Percentiles rank a stretch among this genome's conserved stretches.
Conservation (phyloP, 2,797 vertebrate genomes). For the Poeciliopsis gracilis region DNA sequence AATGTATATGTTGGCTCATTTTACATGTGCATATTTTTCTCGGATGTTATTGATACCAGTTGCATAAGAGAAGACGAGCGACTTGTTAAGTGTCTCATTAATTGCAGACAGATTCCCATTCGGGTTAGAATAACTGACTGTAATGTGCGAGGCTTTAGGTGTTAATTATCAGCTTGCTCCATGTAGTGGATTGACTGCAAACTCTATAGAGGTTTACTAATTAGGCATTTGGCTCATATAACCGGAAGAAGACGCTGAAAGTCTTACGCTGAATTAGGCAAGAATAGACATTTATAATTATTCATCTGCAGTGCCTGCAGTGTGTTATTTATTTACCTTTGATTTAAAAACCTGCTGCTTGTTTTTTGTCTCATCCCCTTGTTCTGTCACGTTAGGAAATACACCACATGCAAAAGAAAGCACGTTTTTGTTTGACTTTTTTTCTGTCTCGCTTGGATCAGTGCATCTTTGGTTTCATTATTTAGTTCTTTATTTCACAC, state of each 20-base stretch:
- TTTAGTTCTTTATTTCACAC: no score
- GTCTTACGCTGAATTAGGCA: slow-evolving; percentile 19
- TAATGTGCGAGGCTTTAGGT: slow-evolving; percentile 10
- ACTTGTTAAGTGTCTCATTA: slow-evolving; percentile 15
- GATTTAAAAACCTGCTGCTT: not conserved
- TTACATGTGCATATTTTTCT: not conserved
- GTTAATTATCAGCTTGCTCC: slow-evolving; percentile 38
- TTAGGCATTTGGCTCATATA: slow-evolving; percentile 17
- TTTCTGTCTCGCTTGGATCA: not conserved
- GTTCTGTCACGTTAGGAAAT: not conserved
- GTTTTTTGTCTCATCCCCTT: not conserved
- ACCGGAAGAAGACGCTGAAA: slow-evolving; percentile 15
- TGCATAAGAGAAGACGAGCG: slow-evolving; percentile 12
- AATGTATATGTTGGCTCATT: not conserved
- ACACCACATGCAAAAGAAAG: not conserved
- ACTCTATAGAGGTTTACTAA: slow-evolving; percentile 19
- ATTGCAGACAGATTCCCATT: slow-evolving; percentile 31
- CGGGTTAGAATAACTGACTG: slow-evolving; percentile 27
- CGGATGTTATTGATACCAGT: slow-evolving; percentile 9
- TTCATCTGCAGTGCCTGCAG: slow-evolving; percentile 1
- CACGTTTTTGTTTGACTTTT: not conserved
- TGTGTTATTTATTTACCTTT: not conserved
- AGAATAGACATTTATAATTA: not conserved
- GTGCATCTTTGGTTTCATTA: not conserved
- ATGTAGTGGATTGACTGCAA: slow-evolving; percentile 29